Evolutionary conservation across 2,797 vertebrate species (phyloP).

Genomic region (Brotula barbata): DNA sequence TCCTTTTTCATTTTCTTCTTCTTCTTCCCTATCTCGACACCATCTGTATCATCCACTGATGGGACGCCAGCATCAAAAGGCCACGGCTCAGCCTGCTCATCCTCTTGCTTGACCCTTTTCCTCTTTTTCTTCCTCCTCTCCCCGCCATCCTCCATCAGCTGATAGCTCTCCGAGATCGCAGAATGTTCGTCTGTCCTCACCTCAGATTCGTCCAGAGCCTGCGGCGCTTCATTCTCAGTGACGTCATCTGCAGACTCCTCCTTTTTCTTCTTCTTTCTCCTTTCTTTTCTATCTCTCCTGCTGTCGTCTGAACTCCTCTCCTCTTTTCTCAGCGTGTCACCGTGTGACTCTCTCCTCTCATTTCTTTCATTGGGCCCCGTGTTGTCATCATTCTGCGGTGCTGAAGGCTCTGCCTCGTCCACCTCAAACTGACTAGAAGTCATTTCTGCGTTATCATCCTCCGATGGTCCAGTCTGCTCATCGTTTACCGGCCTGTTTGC

Average conservation of each 20-base stretch:
- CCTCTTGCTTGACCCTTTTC: background rate
- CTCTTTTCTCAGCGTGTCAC: background rate
- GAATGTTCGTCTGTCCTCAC: background rate
- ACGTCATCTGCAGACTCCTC: background rate
- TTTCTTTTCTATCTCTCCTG: background rate
- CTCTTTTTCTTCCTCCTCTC: slow-evolving; percentile 23
- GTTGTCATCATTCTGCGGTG: background rate
- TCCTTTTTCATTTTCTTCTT: slow-evolving; percentile 36
- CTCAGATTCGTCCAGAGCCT: too few species aligned
- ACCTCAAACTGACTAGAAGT: background rate
- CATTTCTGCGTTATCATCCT: background rate
- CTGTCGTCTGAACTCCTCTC: background rate
- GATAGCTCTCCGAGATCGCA: background rate
- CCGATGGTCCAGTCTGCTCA: background rate
- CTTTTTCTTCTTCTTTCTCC: slow-evolving; percentile 33
- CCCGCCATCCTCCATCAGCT: background rate
- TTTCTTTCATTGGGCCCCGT: background rate
- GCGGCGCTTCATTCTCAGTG: background rate
- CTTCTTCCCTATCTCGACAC: slow-evolving; percentile 4
- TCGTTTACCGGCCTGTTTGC: background rate
- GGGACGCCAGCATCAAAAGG: background rate
- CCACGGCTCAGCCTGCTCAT: background rate
- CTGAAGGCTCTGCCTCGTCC: background rate
- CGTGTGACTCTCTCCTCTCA: background rate
- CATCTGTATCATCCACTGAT: background rate